Conservation (phyloP, 1,140 invertebrate genomes). For the Caenorhabditis latens region DNA sequence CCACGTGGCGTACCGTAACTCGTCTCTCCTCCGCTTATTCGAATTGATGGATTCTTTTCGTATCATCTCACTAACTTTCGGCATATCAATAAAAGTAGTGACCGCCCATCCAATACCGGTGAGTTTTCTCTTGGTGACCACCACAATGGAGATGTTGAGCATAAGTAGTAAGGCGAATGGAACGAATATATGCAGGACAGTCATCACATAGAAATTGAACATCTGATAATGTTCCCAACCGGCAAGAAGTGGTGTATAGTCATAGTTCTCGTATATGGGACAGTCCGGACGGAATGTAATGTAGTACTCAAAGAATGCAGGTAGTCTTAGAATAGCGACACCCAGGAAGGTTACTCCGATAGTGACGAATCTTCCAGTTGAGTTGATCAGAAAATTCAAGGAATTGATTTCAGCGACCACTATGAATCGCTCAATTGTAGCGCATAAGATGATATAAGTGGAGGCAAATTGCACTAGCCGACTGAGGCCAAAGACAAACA, state of each 20-base stretch:
- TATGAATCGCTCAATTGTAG: slow-evolving; percentile 71
- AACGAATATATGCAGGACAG: slow-evolving; percentile 69
- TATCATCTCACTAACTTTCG: slow-evolving; percentile 65
- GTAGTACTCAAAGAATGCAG: slow-evolving; percentile 71
- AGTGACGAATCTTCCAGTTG: slow-evolving; percentile 63
- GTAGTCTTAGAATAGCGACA: slow-evolving; percentile 67
- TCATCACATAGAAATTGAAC: slow-evolving; percentile 73
- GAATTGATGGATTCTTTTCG: slow-evolving; percentile 67
- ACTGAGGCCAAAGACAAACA: slow-evolving; percentile 70
- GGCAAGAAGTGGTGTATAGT: slow-evolving; percentile 69
- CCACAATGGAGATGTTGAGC: slow-evolving; percentile 69
- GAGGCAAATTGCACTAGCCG: slow-evolving; percentile 72
- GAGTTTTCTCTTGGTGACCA: slow-evolving; percentile 68
- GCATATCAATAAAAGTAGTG: slow-evolving; percentile 67
- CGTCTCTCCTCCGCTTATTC: slow-evolving; percentile 64
- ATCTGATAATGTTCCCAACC: slow-evolving; percentile 65
- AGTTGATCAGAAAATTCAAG: slow-evolving; percentile 65
- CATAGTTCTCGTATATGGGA: slow-evolving; percentile 68
- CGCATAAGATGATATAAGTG: slow-evolving; percentile 71
- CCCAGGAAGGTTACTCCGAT: slow-evolving; percentile 61
- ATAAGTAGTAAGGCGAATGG: slow-evolving; percentile 69
- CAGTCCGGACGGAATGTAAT: slow-evolving; percentile 67
- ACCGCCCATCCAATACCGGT: slow-evolving; percentile 59
- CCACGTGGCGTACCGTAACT: slow-evolving; percentile 69
- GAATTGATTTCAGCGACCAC: slow-evolving; percentile 68